Conservation (phyloP, 2,888 invertebrate genomes). For the Macaria liturata region DNA sequence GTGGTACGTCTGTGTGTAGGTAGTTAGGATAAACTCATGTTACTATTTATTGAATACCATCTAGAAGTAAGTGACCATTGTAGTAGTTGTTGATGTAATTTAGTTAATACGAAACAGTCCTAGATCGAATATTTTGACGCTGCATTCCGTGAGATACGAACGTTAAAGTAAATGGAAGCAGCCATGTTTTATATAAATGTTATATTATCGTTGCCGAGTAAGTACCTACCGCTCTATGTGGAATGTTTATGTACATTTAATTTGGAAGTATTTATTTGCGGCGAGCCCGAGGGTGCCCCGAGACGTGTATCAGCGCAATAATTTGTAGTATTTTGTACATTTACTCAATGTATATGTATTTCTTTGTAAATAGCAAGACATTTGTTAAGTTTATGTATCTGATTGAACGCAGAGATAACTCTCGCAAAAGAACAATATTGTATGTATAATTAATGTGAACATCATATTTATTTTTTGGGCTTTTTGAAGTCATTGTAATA, state of each 20-base stretch:
- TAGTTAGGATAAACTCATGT: constrained; percentile 48
- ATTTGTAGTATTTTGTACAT: constrained; percentile 59
- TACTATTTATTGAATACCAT: constrained; percentile 58
- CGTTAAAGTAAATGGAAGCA: constrained; percentile 27
- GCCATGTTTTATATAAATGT: constrained; percentile 13
- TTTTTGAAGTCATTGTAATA: constrained; percentile 57
- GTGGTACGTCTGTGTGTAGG: constrained; percentile 33
- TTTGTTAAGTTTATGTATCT: constrained; percentile 40
- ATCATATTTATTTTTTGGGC: constrained; percentile 58
- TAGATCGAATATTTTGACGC: constrained; percentile 32
- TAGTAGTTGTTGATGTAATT: constrained; percentile 46
- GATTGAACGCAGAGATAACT: constrained; percentile 35
- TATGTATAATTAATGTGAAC: constrained; percentile 33
- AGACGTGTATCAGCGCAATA: constrained; percentile 67
- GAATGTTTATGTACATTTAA: constrained; percentile 31
- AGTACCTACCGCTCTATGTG: constrained; percentile 8
- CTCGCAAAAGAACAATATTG: constrained; percentile 52
- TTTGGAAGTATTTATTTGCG: constrained; percentile 40
- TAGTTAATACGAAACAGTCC: constrained; percentile 39
- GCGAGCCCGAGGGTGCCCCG: constrained; percentile 32
- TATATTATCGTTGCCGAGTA: constrained; percentile 27
- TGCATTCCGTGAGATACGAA: constrained; percentile 33
- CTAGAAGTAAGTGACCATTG: constrained; percentile 47
- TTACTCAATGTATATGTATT: constrained; percentile 52
- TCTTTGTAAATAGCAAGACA: constrained; percentile 64